Conservation (phyloP, 2,888 invertebrate genomes). For the Clostera curtula region DNA sequence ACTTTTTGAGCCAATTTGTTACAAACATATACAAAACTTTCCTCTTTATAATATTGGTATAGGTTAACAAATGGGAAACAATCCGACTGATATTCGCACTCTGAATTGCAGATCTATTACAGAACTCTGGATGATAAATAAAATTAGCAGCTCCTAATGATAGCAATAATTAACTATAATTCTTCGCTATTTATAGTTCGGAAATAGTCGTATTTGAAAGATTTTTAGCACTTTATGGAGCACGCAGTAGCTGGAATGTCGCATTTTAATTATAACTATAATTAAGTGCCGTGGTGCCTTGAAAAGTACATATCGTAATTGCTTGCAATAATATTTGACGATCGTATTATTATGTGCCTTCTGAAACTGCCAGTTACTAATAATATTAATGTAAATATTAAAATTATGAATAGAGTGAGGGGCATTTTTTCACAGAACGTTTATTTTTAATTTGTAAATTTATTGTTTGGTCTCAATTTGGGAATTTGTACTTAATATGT, state of each 20-base stretch:
- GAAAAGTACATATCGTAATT: slow-evolving; percentile 20
- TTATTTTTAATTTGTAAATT: no score
- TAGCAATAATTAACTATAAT: neutral
- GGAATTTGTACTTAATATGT: no score
- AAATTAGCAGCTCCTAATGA: neutral
- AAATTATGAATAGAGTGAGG: slow-evolving; percentile 24
- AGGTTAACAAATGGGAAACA: no score
- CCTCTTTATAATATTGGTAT: no score
- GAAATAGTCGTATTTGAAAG: no score
- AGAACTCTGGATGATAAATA: neutral
- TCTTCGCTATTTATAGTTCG: neutral
- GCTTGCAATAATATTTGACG: slow-evolving; percentile 12
- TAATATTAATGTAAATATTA: slow-evolving; percentile 53
- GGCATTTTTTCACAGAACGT: slow-evolving; percentile 53
- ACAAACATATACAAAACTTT: no score
- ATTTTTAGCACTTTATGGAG: neutral
- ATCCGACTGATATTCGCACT: no score
- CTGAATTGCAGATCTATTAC: no score
- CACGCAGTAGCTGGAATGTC: neutral
- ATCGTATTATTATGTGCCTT: slow-evolving; percentile 46
- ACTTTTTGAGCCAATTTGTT: no score
- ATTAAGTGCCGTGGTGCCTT: slow-evolving; percentile 19
- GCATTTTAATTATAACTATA: slow-evolving; percentile 6
- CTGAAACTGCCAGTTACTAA: slow-evolving; percentile 67
- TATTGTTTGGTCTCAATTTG: no score